phyloP scores from a whole-genome alignment of 2,797 vertebrate species.

The Falco columbarius region DNA sequence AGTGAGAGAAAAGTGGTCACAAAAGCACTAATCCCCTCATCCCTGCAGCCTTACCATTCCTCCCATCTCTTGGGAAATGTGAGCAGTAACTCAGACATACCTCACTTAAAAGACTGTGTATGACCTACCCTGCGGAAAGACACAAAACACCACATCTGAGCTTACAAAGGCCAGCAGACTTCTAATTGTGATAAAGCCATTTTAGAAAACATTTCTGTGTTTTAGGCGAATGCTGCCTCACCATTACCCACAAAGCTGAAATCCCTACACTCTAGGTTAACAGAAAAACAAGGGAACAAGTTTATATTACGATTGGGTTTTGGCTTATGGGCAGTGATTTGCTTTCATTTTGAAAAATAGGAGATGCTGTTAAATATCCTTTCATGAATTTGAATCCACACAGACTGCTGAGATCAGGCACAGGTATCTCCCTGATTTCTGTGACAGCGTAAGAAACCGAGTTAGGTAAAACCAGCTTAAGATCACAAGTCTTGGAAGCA shows the following conservation, averaged over 20 bases:
- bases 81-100: background rate
- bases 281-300: background rate
- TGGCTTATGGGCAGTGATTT: background rate
- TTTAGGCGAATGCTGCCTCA: background rate
- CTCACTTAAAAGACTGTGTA: background rate
- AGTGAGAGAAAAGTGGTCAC: background rate
- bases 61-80: fast-evolving
- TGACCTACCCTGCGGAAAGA: background rate
- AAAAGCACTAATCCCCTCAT: background rate
- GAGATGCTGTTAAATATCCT: background rate
- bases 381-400: background rate
- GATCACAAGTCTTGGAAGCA: background rate
- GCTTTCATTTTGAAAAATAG: background rate
- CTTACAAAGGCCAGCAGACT: background rate
- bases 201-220: background rate
- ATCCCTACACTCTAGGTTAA: background rate
- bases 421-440: background rate
- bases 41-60: background rate
- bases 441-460: background rate
- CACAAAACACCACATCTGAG: background rate
- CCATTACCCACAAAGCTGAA: background rate
- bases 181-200: fast-evolving
- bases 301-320: background rate
- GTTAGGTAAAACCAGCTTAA: background rate
- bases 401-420: background rate